Percentiles rank a stretch among this genome's conserved stretches.
These are phyloP conservation scores for Xestia rhomboidea DNA, from an alignment of 2,888 invertebrate genomes.

Conservation along the genomic window DNA sequence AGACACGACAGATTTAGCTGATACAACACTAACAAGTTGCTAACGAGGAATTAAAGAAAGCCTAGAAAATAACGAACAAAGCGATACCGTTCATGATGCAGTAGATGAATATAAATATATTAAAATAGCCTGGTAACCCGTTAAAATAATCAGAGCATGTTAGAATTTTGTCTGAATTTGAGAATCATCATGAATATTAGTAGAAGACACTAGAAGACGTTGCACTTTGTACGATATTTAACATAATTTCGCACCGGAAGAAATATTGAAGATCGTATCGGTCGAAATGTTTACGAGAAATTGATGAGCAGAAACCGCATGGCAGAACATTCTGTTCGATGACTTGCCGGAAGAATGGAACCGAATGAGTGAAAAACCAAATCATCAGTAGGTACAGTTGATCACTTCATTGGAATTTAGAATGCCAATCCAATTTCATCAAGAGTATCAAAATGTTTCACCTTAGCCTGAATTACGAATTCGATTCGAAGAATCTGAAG, in stretches of 20 bases:
- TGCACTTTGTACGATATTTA: constrained; percentile 10
- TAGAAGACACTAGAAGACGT: not conserved
- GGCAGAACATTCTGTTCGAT: constrained; percentile 12
- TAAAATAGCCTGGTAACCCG: not conserved
- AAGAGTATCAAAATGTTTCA: constrained; percentile 20
- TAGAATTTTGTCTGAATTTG: constrained; percentile 32
- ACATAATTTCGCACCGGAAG: constrained; percentile 10
- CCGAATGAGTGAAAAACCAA: constrained; percentile 15
- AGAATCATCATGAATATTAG: constrained; percentile 25
- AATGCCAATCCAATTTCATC: constrained; percentile 2
- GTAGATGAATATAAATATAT: not conserved
- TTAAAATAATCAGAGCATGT: constrained; percentile 53
- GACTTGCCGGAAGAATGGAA: constrained; percentile 14
- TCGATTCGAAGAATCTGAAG: not conserved
- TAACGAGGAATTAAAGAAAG: not conserved
- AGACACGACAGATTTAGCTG: not conserved
- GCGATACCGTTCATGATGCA: not conserved
- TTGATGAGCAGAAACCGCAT: constrained; percentile 29
- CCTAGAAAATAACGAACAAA: not conserved
- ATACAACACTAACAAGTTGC: not conserved
- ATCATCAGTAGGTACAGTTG: not conserved
- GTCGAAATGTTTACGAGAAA: constrained; percentile 1
- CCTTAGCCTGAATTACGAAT: constrained; percentile 4
- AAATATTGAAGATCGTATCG: constrained; percentile 26
- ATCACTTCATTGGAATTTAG: constrained; percentile 33